Percentiles rank a stretch among this genome's conserved stretches.
phyloP scores from a whole-genome alignment of 2,113 vertebrate genomes.

The Bos indicus region DNA sequence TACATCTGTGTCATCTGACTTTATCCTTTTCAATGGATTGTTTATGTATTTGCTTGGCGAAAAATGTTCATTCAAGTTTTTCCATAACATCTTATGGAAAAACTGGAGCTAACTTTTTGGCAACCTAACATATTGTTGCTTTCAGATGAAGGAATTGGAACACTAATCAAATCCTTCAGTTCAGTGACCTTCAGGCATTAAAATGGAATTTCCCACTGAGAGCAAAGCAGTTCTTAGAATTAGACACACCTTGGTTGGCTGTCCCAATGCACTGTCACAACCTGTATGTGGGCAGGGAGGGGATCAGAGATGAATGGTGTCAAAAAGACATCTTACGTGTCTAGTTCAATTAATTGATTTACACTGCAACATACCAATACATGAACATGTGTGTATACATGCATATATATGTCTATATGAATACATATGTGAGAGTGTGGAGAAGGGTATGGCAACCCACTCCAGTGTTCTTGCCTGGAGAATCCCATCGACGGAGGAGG shows the following conservation, averaged over 20 bases:
- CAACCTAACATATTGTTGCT: background rate
- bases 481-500: background rate
- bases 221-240: background rate
- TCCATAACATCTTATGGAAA: background rate
- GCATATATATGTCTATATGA: background rate
- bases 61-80: background rate
- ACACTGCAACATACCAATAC: background rate
- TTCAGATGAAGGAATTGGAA: background rate
- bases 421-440: background rate
- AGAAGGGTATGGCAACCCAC: background rate
- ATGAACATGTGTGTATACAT: background rate
- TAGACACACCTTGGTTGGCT: background rate
- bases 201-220: background rate
- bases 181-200: background rate
- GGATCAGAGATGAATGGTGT: background rate
- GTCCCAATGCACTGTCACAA: no score
- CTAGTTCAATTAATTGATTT: background rate
- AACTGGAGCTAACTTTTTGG: background rate
- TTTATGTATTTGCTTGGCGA: background rate
- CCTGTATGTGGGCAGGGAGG: background rate
- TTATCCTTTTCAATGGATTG: background rate
- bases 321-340: background rate
- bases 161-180: no score
- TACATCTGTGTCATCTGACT: background rate
- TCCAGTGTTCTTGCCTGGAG: background rate